Evolutionary conservation across 1,140 invertebrate genomes (phyloP).

Genomic region (Hyphantria cunea): DNA sequence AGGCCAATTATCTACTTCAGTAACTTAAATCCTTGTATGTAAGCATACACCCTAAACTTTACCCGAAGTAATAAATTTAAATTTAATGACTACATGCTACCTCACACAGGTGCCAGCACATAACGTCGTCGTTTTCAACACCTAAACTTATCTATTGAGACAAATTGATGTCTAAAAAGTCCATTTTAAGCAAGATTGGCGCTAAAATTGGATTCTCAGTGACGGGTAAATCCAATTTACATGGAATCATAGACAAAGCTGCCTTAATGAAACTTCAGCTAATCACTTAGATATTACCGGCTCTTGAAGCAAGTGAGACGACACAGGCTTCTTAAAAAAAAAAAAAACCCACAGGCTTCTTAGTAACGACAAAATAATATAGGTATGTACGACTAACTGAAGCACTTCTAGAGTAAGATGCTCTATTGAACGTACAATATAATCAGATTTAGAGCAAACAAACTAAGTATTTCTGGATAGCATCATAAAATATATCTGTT

Average conservation of each 20-base stretch:
- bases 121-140: neutral
- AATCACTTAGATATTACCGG: neutral
- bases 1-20: neutral
- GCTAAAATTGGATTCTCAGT: slow-evolving; percentile 2
- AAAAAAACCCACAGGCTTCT: too few species aligned
- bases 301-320: too few species aligned
- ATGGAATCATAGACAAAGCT: slow-evolving; percentile 9
- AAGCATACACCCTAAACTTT: neutral
- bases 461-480: neutral
- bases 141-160: too few species aligned
- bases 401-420: too few species aligned
- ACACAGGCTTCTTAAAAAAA: too few species aligned
- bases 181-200: neutral
- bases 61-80: neutral
- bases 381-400: too few species aligned
- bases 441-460: neutral
- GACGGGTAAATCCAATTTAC: slow-evolving; percentile 5
- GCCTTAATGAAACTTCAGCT: slow-evolving; percentile 1
- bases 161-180: neutral
- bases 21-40: neutral
- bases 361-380: too few species aligned
- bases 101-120: neutral
- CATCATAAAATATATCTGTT: neutral
- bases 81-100: neutral
- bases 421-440: neutral